Percentiles rank a stretch among this genome's conserved stretches.
Conservation (phyloP, 2,797 vertebrate species). For the Sebastes elongatus region DNA sequence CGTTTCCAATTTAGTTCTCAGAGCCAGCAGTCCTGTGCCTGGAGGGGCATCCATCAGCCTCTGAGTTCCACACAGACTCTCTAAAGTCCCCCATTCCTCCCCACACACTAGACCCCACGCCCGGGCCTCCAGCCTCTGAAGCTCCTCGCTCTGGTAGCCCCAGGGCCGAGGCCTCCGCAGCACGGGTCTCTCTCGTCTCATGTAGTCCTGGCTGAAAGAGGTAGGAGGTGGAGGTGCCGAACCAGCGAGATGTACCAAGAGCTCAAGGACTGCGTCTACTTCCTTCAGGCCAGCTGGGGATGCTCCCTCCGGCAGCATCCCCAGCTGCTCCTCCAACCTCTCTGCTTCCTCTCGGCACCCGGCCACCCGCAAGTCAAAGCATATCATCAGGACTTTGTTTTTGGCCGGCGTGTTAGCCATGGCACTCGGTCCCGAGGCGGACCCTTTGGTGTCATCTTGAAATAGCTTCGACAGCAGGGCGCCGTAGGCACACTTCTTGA, state of each 20-base stretch:
- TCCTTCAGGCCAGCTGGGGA: conserved; percentile 76
- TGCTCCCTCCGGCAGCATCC: conserved; percentile 74
- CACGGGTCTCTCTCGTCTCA: conserved; percentile 79
- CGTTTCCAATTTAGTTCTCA: conserved; percentile 77
- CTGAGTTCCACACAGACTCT: conserved; percentile 80
- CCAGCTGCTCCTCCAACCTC: conserved; percentile 89
- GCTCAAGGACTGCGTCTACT: conserved; percentile 86
- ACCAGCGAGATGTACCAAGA: conserved; percentile 91
- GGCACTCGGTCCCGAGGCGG: conserved; percentile 30
- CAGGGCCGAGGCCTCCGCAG: conserved; percentile 73
- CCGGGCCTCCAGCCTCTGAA: conserved; percentile 81
- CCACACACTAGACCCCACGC: conserved; percentile 82
- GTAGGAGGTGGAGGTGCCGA: conserved; percentile 83
- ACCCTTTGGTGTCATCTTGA: conserved; percentile 80
- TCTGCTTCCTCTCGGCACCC: conserved; percentile 89
- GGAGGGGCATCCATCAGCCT: conserved; percentile 90
- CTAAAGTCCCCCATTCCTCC: conserved; percentile 81
- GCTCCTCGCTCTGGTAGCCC: conserved; percentile 80
- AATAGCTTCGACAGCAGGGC: conserved; percentile 90
- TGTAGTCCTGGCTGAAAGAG: conserved; percentile 82
- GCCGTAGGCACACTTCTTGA: conserved; percentile 88
- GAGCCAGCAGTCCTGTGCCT: conserved; percentile 84
- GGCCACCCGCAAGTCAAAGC: conserved; percentile 91
- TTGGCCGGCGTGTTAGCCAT: conserved; percentile 83
- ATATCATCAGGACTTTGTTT: conserved; percentile 94